Evolutionary conservation across 2,113 vertebrate species (phyloP), one percentile per base, ranked within the genome.

Genomic region (Paratilapia polleni): DNA sequence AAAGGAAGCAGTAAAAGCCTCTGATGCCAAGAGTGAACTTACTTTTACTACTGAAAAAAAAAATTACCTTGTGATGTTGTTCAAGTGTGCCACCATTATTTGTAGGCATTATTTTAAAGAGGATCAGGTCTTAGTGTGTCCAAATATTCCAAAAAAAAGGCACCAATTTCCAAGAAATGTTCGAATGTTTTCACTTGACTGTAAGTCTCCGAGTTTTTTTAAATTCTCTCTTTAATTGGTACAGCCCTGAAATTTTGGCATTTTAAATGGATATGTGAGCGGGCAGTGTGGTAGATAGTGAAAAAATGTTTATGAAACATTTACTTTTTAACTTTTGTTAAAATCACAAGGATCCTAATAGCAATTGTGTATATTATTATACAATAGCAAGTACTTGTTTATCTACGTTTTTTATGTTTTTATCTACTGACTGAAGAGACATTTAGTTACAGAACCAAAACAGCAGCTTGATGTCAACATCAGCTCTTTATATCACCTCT

Each of bases 41-140:
- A 47, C 43, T 64, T 64, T 41, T 36, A 2, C 36, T 64, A 64
- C 36, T 22, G 38, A n/a, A 41, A 0, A 4, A 64, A 5, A 38
- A 41, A 64, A 41, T 36, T 12, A 13, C 14, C 36, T 36, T 41
- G 34, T 64, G 20, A 64, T 41, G 62, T 24, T 41, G n/a, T 15
- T 64, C 4, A 64, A 22, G 34, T 41, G 12, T 0, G 0, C 12
- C 1, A 24, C 62, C 38, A 24, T 41, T 41, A 41, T 15, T 64
- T 64, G 12, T 17, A 13, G 1, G 13, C 3, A 43, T 36, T 43
- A 66, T 43, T 17, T 66, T 24, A 38, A 63, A 64, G 1, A 64
- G 38, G 34, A 41, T 64, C 41, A 64, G 43, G 36, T 43, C 11
- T 64, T 22, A 47, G n/a, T 26, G 15, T 68, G 2, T 36, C 5